Base-by-base conservation (phyloP, 2,888 invertebrate genomes). In the Fragum whitleyi region DNA sequence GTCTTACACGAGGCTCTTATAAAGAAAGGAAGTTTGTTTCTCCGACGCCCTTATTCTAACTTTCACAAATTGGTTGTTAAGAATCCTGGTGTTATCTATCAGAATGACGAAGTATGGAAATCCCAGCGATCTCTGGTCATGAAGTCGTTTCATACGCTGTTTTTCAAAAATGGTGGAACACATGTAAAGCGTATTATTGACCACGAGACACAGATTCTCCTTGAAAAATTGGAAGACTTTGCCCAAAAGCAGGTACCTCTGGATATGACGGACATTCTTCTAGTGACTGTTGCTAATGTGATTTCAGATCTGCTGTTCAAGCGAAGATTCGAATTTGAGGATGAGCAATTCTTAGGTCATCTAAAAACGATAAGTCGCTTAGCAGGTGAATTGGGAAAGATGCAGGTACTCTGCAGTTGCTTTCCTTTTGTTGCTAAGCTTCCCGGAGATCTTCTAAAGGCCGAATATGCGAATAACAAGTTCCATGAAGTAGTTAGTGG, bases 1-100 rank as follows among this genome's bases (percentile, higher is more conserved):
- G 73, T 47, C 2, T 75, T 83, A 21, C 69, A 80, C 47, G 78
- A 83, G 14, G 80, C 83, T 28, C 53, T 83, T n/a, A 39, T 80
- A 14, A 83, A 79, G 70, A 69, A 71, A 61, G 83, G 77, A n/a
- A 74, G 57, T 23, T n/a, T 53, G 28, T 83, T 83, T 67, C n/a
- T 47, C 14, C 7, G 21, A 0, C 62, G 83, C 42, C 79, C 83
- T 1, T 11, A 16, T 16, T 32, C 51, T 1, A 14, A 42, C 1
- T 71, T 65, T 53, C 21, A 69, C 23, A 39, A 71, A 29, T 19
- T 70, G 3, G 39, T 68, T 1, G 57, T 67, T 9, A 42, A 51
- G 9, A n/a, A 74, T 42, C 53, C 72, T 0, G 77, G 62, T n/a
- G 71, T 83, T 3, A 53, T 79, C 6, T 65, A 32, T 0, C n/a